Base-by-base conservation (phyloP, 37 sponge, comb jelly and placozoan genomes). In the Tethya wilhelma region DNA sequence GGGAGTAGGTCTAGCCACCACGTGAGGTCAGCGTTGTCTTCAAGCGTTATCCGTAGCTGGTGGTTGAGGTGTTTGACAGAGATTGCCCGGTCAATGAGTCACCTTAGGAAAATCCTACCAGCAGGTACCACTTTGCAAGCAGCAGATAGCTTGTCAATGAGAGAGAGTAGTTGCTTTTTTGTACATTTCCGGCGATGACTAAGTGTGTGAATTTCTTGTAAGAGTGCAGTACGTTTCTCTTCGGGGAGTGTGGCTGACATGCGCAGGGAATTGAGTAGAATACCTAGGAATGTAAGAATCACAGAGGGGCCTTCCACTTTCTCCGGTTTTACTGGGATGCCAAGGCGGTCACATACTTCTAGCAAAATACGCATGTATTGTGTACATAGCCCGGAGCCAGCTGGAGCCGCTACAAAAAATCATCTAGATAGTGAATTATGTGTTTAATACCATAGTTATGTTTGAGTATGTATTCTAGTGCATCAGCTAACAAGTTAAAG, bases 101-200 rank as follows among this genome's bases (percentile, higher is more conserved):
- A 1, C 30, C 79, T 20, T 0, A 42, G 20, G 39, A 78, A 64
- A 31, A 30, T 44, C 36, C 79, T 14, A 12, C 67, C 79, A 1
- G 67, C 79, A 8, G 43, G 53, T 0, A 65, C 67, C 12, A 64
- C 79, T 33, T 64, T 66, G 53, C 44, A 40, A 22, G 79, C 79
- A 44, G 30, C 23, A 33, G 44, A 25, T 8, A 78, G 67, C 32
- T 37, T 62, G 44, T 67, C 67, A 41, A 78, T 78, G 0, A 64
- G 67, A 4, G 79, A 78, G 25, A 64, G 49, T 0, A 78, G 79
- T 4, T 78, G 32, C 37, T 34, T 44, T 30, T 64, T 64, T 23
- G 53, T 64, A 34, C 79, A 78, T 0, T 1, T 14, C 36, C 3
- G 5, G 29, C 43, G 41, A 22, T 9, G 11, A 0, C 0, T 1